Conservation (phyloP, 2,113 vertebrate species). For the Cercopithecus mona region DNA sequence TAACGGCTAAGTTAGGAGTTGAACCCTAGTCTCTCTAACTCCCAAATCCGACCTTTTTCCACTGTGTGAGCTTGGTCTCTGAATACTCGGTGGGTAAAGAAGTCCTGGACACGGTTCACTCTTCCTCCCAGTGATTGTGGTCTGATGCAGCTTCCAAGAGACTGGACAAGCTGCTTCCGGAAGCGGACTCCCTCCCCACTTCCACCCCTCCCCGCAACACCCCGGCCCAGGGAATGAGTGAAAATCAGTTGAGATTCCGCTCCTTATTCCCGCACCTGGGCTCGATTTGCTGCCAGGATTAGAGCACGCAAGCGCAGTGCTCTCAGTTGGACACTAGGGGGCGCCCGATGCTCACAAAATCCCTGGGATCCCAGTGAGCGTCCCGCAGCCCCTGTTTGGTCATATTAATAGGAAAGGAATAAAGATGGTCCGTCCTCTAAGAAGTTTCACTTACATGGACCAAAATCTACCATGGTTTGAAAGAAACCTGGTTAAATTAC, state of each 20-base stretch:
- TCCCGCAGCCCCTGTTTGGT: not conserved
- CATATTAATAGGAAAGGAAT: not conserved
- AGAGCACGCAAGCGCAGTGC: not conserved
- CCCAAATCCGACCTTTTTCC: not conserved
- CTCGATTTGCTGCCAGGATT: not conserved
- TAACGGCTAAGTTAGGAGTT: not conserved
- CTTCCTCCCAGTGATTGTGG: not conserved
- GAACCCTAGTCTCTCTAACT: not conserved
- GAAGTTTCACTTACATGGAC: not conserved
- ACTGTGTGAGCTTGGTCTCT: not conserved
- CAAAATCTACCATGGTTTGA: not conserved
- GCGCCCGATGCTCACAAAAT: not conserved
- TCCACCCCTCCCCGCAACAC: fast-evolving
- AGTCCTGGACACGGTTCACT: no score
- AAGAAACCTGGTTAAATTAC: not conserved
- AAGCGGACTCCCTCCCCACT: not conserved
- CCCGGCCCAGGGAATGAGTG: not conserved
- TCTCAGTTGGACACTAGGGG: conserved; percentile 5
- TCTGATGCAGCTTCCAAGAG: not conserved
- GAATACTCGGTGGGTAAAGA: not conserved
- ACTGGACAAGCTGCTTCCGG: not conserved
- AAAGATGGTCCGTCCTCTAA: no score
- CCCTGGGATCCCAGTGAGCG: not conserved
- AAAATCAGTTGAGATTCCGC: not conserved
- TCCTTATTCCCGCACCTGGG: fast-evolving